Evolutionary conservation across 2,113 vertebrate genomes (phyloP), one percentile per base, ranked within the genome.

Genomic region (Phylloscopus whistleri): DNA sequence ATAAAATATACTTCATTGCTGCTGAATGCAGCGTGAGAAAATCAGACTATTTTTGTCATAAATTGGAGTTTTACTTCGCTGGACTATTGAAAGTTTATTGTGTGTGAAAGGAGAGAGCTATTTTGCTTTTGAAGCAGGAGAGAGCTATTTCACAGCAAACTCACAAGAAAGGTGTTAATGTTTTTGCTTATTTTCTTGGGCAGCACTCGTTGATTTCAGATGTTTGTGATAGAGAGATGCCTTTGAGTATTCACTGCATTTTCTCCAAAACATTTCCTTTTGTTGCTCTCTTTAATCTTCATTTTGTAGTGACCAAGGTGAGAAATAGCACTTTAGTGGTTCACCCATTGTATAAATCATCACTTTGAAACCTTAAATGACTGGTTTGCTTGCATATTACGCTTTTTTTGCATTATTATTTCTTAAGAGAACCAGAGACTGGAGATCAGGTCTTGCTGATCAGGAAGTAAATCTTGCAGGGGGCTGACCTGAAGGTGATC

Each of bases 61-160:
- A 93, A 84, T 82, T 89, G 73, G 66, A 93, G 78, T 95, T 92
- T 91, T 90, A 84, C 83, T 95, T 95, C 46, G 30, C 49, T 80
- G 90, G 76, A 81, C 80, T 96, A 84, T 56, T 87, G 89, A 30
- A 95, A 97, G 73, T 93, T 95, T 94, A 85, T 93, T 82, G 58
- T 12, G 41, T 95, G 74, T 89, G 87, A 78, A 81, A 75, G 52
- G 33, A 87, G 49, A 78, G 77, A 64, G 39, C 62, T 89, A 22
- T 91, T 91, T 84, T 84, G 79, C 53, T 85, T 94, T 87, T 86
- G 52, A 85, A 93, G 37, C 64, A 37, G 43, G 53, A 80, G 51
- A 76, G 56, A 70, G 43, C 51, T 78, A 52, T 95, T 95, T 93
- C 60, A 48, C 28, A 37, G 73, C 56, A 84, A 91, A 91, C 56